A percentile compares a stretch with the other conserved stretches of the same genome.
Evolutionary conservation across 2,113 vertebrate species (phyloP).

Genomic region (Paramisgurnus dabryanus): DNA sequence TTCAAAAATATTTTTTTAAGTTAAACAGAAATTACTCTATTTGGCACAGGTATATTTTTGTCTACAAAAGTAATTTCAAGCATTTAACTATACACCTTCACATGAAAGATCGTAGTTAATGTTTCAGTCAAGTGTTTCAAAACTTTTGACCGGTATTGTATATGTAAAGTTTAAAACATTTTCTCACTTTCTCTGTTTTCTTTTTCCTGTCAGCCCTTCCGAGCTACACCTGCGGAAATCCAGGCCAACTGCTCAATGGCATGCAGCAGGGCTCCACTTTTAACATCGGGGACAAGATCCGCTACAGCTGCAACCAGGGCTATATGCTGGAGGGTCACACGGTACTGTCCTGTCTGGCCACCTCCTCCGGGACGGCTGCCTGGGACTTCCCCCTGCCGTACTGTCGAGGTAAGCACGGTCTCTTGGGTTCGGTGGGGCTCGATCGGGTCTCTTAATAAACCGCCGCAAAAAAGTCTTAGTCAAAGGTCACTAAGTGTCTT

Average conservation of each 20-base stretch:
- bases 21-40: too few relatives aligned
- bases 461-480: conserved; percentile 1
- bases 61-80: too few relatives aligned
- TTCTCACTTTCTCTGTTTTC: conserved; percentile 17
- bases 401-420: conserved; percentile 86
- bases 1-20: too few relatives aligned
- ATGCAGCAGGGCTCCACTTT: conserved; percentile 92
- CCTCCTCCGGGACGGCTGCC: conserved; percentile 81
- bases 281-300: conserved; percentile 94
- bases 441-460: not conserved
- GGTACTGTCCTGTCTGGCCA: conserved; percentile 88
- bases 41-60: too few relatives aligned
- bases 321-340: conserved; percentile 95
- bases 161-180: not conserved
- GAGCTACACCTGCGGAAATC: conserved; percentile 95
- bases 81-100: too few relatives aligned
- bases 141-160: too few relatives aligned
- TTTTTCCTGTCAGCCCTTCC: conserved; percentile 81
- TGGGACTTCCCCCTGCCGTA: conserved; percentile 98
- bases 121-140: too few relatives aligned
- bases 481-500: conserved; percentile 60
- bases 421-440: not conserved
- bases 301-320: conserved; percentile 91
- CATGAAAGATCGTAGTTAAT: too few relatives aligned
- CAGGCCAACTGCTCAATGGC: conserved; percentile 89